These are phyloP conservation scores for Lepidostoma basale DNA, from an alignment of 1,140 invertebrate genomes.

Conservation along the genomic window DNA sequence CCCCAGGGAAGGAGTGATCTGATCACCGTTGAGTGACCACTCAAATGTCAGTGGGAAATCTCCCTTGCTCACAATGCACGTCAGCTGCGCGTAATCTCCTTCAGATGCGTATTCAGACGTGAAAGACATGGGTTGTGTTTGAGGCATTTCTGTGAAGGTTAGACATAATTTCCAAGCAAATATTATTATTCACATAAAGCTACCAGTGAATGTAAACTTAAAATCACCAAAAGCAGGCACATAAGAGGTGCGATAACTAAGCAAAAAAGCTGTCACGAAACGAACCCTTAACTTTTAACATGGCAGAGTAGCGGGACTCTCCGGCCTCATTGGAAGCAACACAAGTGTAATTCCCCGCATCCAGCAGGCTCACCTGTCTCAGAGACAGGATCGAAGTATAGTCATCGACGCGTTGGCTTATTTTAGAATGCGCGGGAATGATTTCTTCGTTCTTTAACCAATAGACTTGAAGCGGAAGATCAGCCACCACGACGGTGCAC, in stretches of 20 bases:
- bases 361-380: slow-evolving; percentile 49
- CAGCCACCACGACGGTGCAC: slow-evolving; percentile 73
- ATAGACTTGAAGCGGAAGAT: slow-evolving; percentile 69
- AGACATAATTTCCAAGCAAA: slow-evolving; percentile 27
- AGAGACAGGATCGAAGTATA: slow-evolving; percentile 50
- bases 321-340: slow-evolving; percentile 76
- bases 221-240: slow-evolving; percentile 26
- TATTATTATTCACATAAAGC: slow-evolving; percentile 22
- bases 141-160: slow-evolving; percentile 45
- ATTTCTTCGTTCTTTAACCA: slow-evolving; percentile 58
- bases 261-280: slow-evolving; percentile 47
- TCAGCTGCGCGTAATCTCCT: slow-evolving; percentile 56
- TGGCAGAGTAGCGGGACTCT: slow-evolving; percentile 69
- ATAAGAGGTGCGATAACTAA: slow-evolving; percentile 33
- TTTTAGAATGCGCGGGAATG: slow-evolving; percentile 31
- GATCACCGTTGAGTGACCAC: slow-evolving; percentile 65
- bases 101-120: slow-evolving; percentile 47
- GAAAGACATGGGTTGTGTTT: slow-evolving; percentile 46
- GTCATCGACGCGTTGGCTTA: slow-evolving; percentile 50
- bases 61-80: slow-evolving; percentile 69
- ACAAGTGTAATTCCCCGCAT: slow-evolving; percentile 78
- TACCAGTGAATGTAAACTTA: slow-evolving; percentile 24
- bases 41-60: slow-evolving; percentile 68
- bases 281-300: slow-evolving; percentile 64
- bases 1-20: slow-evolving; percentile 54